Base-by-base conservation (phyloP, 2,888 invertebrate species). In the Carpatolechia fugitivella region DNA sequence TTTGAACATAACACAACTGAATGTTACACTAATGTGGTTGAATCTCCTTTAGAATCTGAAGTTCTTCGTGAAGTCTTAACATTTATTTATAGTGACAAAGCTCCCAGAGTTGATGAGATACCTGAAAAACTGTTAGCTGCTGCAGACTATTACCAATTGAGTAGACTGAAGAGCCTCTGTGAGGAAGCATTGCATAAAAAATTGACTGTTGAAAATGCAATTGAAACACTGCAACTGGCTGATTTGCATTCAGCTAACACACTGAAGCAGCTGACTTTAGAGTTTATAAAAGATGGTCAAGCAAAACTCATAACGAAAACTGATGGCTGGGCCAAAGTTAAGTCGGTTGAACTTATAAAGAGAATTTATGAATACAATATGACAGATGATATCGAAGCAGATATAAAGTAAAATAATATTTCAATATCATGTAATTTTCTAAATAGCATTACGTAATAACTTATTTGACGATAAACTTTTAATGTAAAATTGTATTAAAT, bases 271-370 rank as follows among this genome's bases (percentile, higher is more conserved):
- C 66, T 80, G 11, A 85, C 86, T 0, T 66, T 89, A 13, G 89
- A 89, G 58, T 90, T 87, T 48, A 86, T 90, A 8, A 87, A 86
- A 62, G 89, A 89, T 66, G 90, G 89, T 2, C 85, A 88, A 66
- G 85, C 85, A 1, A 79, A 77, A 54, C 67, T 85, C 11, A 86
- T 90, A 5, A 85, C 85, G 1, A 85, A 85, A 60, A 89, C 89
- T 31, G 80, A 84, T 10, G 86, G 86, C 0, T 90, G 90, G 90
- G 69, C 74, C 1, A 79, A 77, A 50, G 75, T 89, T 0, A 80
- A 88, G 54, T 87, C 87, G 20, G 82, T 88, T 14, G 80, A 85
- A 51, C 67, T 89, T 30, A 82, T 89, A 4, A 90, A 89, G 65
- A 75, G 70, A 47, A 89, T 90, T 54, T 85, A 88, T 68, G 87